A percentile compares a stretch with the other conserved stretches of the same genome.
Conservation (phyloP, 1,140 invertebrate genomes). For the Coelopa frigida region DNA sequence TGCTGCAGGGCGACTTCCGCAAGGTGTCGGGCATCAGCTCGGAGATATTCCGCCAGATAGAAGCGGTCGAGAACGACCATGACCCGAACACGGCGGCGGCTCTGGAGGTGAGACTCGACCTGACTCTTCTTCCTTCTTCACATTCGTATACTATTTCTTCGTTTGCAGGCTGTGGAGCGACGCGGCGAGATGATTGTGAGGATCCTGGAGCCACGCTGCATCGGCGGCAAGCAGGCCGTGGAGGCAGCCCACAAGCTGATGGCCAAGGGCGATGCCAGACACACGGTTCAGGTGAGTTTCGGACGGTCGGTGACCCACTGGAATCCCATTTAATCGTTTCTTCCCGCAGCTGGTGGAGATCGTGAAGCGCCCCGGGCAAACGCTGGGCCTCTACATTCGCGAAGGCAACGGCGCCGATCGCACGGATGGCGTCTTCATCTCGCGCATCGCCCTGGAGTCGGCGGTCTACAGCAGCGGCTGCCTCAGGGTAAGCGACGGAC, state of each 20-base stretch:
- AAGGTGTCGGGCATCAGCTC: conserved; percentile 86
- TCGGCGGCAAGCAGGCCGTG: conserved; percentile 67
- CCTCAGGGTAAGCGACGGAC: conserved; percentile 57
- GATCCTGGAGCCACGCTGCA: conserved; percentile 75
- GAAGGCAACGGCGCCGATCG: conserved; percentile 93
- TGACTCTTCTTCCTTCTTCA: background rate
- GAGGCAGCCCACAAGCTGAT: conserved; percentile 79
- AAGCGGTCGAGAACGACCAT: conserved; percentile 91
- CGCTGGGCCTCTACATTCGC: conserved; percentile 93
- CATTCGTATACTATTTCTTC: conserved; percentile 1
- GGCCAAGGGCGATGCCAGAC: conserved; percentile 46
- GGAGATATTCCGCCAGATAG: conserved; percentile 93
- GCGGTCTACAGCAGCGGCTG: conserved; percentile 94
- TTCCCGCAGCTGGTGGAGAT: conserved; percentile 90
- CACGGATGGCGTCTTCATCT: conserved; percentile 95
- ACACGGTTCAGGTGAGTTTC: conserved; percentile 53
- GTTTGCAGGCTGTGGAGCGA: conserved; percentile 67
- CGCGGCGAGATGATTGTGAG: conserved; percentile 91
- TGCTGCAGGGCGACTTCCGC: conserved; percentile 87
- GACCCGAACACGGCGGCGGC: conserved; percentile 84
- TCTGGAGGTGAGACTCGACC: conserved; percentile 56
- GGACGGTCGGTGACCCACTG: background rate
- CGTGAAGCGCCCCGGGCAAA: conserved; percentile 97
- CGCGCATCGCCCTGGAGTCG: conserved; percentile 93
- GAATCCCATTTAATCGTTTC: background rate